These are phyloP conservation scores for Pelvicachromis taeniatus DNA, from an alignment of 2,113 vertebrate genomes.

Conservation along the genomic window DNA sequence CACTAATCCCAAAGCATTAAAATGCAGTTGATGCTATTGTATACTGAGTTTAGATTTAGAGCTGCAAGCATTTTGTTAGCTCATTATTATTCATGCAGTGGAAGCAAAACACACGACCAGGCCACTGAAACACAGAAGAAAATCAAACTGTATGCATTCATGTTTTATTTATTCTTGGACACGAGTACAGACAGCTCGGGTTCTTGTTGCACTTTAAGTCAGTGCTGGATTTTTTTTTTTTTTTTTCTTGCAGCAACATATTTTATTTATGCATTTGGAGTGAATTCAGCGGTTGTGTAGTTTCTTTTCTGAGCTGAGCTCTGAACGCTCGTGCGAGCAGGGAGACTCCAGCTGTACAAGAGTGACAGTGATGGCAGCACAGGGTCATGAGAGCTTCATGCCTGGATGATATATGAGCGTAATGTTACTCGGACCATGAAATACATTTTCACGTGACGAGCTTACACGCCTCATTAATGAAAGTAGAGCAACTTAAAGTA, in stretches of 20 bases:
- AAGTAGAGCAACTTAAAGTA: neutral
- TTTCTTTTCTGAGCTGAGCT: neutral
- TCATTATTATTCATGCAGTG: conserved; percentile 15
- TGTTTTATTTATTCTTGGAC: conserved; percentile 33
- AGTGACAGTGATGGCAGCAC: neutral
- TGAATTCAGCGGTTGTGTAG: neutral
- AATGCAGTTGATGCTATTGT: neutral
- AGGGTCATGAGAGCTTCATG: neutral
- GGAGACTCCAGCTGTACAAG: neutral
- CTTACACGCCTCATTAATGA: neutral
- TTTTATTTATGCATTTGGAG: conserved; percentile 34
- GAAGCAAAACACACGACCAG: neutral
- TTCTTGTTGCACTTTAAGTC: neutral
- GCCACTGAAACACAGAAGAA: neutral
- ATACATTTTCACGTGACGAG: neutral
- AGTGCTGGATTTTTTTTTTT: conserved; percentile 29
- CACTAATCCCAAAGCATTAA: neutral
- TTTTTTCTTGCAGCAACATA: conserved; percentile 30
- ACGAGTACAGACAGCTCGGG: neutral
- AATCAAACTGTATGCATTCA: neutral
- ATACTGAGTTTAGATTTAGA: neutral
- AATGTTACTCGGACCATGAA: neutral
- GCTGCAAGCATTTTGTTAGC: neutral
- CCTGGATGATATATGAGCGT: neutral
- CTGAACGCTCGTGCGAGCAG: neutral